Conservation (phyloP, 2,888 invertebrate species). For the Sinhomidia bicolor region DNA sequence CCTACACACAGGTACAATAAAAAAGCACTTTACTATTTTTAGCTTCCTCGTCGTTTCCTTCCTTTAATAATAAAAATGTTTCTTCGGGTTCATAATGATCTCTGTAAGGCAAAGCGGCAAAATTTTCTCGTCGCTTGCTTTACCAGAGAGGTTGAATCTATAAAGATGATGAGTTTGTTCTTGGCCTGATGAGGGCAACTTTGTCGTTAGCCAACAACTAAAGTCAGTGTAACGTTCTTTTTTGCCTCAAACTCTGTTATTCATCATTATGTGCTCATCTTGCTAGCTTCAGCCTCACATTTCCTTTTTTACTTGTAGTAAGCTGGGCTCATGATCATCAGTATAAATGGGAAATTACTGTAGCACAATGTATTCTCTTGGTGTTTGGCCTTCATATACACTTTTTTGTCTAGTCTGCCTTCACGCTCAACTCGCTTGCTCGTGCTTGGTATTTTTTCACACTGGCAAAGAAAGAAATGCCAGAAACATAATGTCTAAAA, state of each 20-base stretch:
- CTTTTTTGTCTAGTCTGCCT: background rate
- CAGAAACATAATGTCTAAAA: background rate
- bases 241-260: background rate
- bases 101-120: background rate
- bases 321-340: constrained; percentile 42
- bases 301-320: background rate
- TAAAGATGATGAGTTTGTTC: background rate
- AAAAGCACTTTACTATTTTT: constrained; percentile 42
- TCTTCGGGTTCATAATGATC: constrained; percentile 5
- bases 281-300: background rate
- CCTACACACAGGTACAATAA: constrained; percentile 36
- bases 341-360: constrained; percentile 39
- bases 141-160: background rate
- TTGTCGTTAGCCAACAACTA: constrained; percentile 32
- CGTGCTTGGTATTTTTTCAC: background rate
- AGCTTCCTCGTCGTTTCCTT: background rate
- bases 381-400: background rate
- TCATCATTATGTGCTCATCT: constrained; percentile 30
- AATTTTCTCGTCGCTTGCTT: background rate
- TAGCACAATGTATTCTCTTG: background rate
- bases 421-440: background rate
- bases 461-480: background rate
- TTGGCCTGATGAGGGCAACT: constrained; percentile 13
- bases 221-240: constrained; percentile 24
- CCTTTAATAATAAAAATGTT: background rate